phyloP scores from a whole-genome alignment of 2,797 vertebrate species.

The Limnodromus scolopaceus region DNA sequence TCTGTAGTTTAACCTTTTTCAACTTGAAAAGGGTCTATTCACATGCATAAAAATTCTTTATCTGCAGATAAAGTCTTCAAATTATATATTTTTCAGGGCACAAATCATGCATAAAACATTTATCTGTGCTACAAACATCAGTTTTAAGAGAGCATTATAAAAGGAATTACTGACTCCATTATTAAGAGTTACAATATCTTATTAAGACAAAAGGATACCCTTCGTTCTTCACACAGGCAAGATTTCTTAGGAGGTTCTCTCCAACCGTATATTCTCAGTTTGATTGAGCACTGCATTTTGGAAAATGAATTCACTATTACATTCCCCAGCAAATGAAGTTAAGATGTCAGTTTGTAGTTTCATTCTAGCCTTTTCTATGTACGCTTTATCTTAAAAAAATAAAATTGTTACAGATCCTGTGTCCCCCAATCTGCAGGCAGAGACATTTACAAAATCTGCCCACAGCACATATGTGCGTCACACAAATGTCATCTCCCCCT shows the following conservation, averaged over 20 bases:
- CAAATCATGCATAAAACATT: background rate
- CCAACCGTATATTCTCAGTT: background rate
- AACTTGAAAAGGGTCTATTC: background rate
- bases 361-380: background rate
- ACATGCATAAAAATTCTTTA: background rate
- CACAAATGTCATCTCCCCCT: slow-evolving; percentile 32
- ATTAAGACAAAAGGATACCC: background rate
- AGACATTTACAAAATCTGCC: slow-evolving; percentile 36
- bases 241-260: background rate
- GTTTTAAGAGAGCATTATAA: background rate
- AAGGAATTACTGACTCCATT: background rate
- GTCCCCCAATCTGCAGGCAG: slow-evolving; percentile 1
- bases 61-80: background rate
- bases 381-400: background rate
- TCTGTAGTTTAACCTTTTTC: background rate
- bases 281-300: fast-evolving
- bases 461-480: slow-evolving; percentile 15
- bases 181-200: background rate
- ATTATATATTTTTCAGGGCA: background rate
- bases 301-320: background rate
- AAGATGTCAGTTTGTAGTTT: background rate
- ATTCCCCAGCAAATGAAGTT: background rate
- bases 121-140: background rate
- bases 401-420: background rate
- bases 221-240: background rate